phyloP scores from a whole-genome alignment of 2,113 vertebrate species.

The Chloropsis hardwickii region DNA sequence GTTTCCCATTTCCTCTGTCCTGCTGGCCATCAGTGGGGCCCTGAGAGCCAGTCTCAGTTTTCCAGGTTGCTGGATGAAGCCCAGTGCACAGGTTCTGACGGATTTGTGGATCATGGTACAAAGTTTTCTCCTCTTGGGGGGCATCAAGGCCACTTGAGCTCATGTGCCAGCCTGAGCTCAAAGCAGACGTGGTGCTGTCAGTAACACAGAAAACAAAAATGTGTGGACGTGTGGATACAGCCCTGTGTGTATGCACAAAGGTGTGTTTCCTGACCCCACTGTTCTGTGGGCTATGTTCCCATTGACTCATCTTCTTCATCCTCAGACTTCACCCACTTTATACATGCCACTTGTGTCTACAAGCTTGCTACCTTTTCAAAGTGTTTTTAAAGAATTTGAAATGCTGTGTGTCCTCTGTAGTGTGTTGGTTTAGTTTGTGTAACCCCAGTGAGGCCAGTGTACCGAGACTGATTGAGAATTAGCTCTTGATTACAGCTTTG shows the following conservation, averaged over 20 bases:
- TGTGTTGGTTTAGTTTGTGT: background rate
- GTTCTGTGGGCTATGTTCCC: background rate
- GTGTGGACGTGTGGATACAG: background rate
- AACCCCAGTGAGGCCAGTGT: background rate
- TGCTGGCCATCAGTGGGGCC: accelerated
- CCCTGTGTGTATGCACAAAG: background rate
- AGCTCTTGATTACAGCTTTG: background rate
- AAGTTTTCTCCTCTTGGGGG: background rate
- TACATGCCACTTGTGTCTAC: accelerated
- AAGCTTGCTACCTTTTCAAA: background rate
- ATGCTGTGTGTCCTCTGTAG: background rate
- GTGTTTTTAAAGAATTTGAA: background rate
- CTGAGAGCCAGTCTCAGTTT: background rate
- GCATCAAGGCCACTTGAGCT: background rate
- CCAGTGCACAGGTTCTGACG: background rate
- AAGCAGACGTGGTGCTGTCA: accelerated
- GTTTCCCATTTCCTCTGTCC: background rate
- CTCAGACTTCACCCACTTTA: background rate
- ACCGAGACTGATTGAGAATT: background rate
- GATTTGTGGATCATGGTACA: background rate
- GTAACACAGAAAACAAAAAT: background rate
- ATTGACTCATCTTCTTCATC: background rate
- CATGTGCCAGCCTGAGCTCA: background rate
- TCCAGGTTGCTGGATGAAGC: background rate
- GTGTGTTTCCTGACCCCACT: background rate